phyloP scores from a whole-genome alignment of 2,888 invertebrate genomes.

The Diaperis boleti region DNA sequence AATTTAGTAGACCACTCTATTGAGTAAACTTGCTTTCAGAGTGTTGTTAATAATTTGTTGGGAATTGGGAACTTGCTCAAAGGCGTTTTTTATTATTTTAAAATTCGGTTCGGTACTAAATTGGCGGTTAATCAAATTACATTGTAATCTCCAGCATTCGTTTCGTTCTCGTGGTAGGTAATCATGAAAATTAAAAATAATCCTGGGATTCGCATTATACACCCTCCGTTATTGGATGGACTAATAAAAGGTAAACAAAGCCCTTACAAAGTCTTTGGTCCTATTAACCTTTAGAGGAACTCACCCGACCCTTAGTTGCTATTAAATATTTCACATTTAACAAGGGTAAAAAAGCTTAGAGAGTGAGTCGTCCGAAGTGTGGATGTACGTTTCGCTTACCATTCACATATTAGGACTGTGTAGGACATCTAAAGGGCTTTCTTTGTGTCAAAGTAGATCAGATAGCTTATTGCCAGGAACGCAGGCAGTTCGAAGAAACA shows the following conservation, averaged over 20 bases:
- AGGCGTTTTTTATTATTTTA: constrained; percentile 20
- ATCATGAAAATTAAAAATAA: constrained; percentile 33
- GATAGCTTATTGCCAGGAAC: constrained; percentile 40
- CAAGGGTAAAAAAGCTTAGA: constrained; percentile 37
- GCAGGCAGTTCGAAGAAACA: background rate
- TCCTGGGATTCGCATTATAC: constrained; percentile 16
- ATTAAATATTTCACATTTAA: constrained; percentile 43
- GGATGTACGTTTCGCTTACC: constrained; percentile 46
- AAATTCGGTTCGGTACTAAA: constrained; percentile 6
- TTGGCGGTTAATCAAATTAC: constrained; percentile 16
- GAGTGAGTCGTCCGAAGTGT: constrained; percentile 28
- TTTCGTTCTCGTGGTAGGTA: constrained; percentile 18
- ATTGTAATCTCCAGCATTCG: constrained; percentile 12
- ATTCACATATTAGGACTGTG: constrained; percentile 44
- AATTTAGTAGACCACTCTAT: too few relatives aligned
- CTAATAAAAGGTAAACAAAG: constrained; percentile 38
- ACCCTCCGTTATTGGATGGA: constrained; percentile 18
- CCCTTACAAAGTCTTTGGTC: constrained; percentile 32
- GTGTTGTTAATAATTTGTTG: background rate
- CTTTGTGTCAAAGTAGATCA: constrained; percentile 43
- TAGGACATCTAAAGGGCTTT: constrained; percentile 20
- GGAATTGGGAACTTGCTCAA: background rate
- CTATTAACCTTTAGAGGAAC: constrained; percentile 33
- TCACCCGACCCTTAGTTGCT: constrained; percentile 36
- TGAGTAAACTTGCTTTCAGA: too few relatives aligned